Base-by-base conservation (phyloP, 2,888 invertebrate species). In the Arrhopalites spinosus region DNA sequence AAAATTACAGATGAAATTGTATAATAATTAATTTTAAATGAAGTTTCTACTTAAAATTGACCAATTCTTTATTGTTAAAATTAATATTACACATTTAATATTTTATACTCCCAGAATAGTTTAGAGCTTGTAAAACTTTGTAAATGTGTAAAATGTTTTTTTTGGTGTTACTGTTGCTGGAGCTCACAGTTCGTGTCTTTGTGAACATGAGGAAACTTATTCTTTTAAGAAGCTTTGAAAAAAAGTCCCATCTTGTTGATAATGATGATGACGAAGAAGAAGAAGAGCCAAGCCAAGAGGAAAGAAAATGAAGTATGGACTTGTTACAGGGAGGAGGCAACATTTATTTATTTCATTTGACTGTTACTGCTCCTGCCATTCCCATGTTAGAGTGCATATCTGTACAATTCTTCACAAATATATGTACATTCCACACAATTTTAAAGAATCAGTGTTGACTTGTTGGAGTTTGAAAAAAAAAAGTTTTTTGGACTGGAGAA, bases 311-410 rank as follows among this genome's bases (percentile, higher is more conserved):
- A 59, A 23, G 25, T 25, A 59, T 59, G 27, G 23, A 59, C 20
- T 59, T 25, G 5, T 25, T 27, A 11, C 59, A 59, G 59, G 3
- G 2, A 11, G 25, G 13, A 59, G 59, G 25, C 8, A 59, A 59
- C 59, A 59, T 23, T 59, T 59, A 59, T 59, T 59, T 25, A 59
- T 59, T 59, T 59, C 59, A 59, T 59, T 59, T 59, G 15, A 7
- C 59, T 59, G n/a, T n/a, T n/a, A n/a, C 13, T 25, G 25, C 25
- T 27, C 27, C 7, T 13, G 27, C 25, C 15, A 5, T 50, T 15
- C 15, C 50, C 50, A 13, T 50, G 50, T 5, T 15, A 36, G 36
- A 36, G 36, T n/a, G n/a, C n/a, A n/a, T n/a, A n/a, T n/a, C n/a
- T n/a, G n/a, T n/a, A n/a, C n/a, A n/a, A n/a, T n/a, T n/a, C n/a